Conservation (phyloP, 2,113 vertebrate species). For the Ibidorhyncha struthersii region DNA sequence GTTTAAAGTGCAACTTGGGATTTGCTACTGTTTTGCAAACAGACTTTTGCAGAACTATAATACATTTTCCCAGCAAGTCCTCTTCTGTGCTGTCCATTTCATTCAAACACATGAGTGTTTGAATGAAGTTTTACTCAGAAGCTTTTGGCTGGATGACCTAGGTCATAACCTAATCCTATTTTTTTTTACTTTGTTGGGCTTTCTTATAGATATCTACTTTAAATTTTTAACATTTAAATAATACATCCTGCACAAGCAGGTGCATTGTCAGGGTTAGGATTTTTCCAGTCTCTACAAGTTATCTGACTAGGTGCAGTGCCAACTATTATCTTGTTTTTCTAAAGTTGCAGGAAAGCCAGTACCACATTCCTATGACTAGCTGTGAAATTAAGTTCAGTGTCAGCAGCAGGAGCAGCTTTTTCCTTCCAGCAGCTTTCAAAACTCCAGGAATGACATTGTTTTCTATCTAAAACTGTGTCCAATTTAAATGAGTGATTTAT, state of each 20-base stretch:
- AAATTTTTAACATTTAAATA: background rate
- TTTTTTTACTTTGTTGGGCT: background rate
- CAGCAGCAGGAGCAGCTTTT: background rate
- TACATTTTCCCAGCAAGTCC: background rate
- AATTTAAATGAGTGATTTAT: slow-evolving; percentile 28
- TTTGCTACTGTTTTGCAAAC: background rate
- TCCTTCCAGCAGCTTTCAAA: background rate
- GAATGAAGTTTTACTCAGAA: background rate
- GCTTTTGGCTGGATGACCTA: background rate
- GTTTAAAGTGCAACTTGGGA: background rate
- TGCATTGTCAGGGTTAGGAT: background rate
- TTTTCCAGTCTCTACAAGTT: background rate
- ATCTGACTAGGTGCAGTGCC: background rate
- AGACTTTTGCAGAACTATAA: background rate
- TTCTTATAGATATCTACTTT: background rate
- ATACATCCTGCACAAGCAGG: background rate
- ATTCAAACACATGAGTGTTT: background rate
- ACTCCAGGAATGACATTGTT: background rate
- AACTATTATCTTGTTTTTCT: background rate
- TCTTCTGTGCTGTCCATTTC: background rate
- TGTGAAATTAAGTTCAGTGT: background rate
- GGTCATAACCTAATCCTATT: background rate
- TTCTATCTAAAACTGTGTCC: background rate
- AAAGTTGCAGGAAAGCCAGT: background rate
- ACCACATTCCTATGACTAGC: background rate